These are phyloP conservation scores for Drosophila pallidifrons DNA, from an alignment of 1,140 invertebrate species.

Conservation along the genomic window DNA sequence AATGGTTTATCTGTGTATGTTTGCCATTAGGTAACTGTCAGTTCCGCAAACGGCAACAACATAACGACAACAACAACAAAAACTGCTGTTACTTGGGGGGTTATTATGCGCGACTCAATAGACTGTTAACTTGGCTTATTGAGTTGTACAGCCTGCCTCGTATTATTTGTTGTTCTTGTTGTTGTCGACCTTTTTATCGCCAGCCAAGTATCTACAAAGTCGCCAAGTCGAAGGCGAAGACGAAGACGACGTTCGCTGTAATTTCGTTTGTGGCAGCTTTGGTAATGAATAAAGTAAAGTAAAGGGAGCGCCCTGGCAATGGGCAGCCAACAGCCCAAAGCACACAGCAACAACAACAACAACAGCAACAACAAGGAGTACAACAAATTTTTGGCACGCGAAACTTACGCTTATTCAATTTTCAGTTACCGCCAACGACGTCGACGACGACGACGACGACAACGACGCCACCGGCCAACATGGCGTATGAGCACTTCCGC, in stretches of 20 bases:
- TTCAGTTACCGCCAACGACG: slow-evolving; percentile 55
- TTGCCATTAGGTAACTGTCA: slow-evolving; percentile 83
- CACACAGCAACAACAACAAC: slow-evolving; percentile 16
- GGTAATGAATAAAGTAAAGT: slow-evolving; percentile 69
- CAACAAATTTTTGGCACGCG: slow-evolving; percentile 77
- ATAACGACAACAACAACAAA: slow-evolving; percentile 24
- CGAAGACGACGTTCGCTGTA: slow-evolving; percentile 31
- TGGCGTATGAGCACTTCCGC: slow-evolving; percentile 80
- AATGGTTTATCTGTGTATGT: slow-evolving; percentile 81
- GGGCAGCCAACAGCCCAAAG: slow-evolving; percentile 5
- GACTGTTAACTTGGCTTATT: slow-evolving; percentile 82
- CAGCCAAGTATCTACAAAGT: slow-evolving; percentile 77
- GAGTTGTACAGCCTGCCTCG: slow-evolving; percentile 62
- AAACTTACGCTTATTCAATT: slow-evolving; percentile 81
- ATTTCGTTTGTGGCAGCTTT: slow-evolving; percentile 70
- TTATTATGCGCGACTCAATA: slow-evolving; percentile 62
- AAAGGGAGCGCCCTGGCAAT: slow-evolving; percentile 35
- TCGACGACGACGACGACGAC: slow-evolving; percentile 37
- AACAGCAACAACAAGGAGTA: slow-evolving; percentile 23
- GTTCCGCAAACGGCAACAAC: slow-evolving; percentile 57
- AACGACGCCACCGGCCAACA: slow-evolving; percentile 60
- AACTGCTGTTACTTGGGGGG: background rate
- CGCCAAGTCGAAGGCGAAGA: slow-evolving; percentile 35
- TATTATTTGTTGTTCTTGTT: slow-evolving; percentile 25
- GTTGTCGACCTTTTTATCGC: slow-evolving; percentile 75